phyloP scores from a whole-genome alignment of 2,797 vertebrate genomes.

The Varecia variegata region DNA sequence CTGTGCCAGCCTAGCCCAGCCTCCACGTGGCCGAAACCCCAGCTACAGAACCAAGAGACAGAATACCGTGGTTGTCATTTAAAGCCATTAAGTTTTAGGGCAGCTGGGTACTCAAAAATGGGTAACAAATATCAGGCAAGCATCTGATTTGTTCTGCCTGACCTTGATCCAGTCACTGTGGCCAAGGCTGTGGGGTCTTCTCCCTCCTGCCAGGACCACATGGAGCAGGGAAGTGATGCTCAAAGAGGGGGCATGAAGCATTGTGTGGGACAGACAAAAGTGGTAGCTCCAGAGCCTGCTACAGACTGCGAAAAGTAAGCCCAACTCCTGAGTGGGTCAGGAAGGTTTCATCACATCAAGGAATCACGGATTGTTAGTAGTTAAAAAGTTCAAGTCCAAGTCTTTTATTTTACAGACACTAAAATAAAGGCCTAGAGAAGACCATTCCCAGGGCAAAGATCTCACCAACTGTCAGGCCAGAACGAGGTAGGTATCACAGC shows the following conservation, averaged over 20 bases:
- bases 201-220: neutral
- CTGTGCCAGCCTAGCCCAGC: neutral
- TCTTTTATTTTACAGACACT: neutral
- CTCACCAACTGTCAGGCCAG: neutral
- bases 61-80: neutral
- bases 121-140: neutral
- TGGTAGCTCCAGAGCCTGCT: neutral
- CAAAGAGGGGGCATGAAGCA: neutral
- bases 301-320: neutral
- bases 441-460: neutral
- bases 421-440: neutral
- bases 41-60: neutral
- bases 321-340: neutral
- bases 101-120: neutral
- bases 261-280: neutral
- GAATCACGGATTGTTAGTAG: neutral
- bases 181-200: neutral
- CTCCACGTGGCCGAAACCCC: neutral
- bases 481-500: rapidly evolving
- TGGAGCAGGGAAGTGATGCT: neutral
- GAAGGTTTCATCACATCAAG: neutral
- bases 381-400: neutral
- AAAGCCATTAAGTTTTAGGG: neutral
- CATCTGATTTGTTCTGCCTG: neutral
- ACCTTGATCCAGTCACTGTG: neutral